Conservation (phyloP, 2,888 invertebrate species). For the Noctua comes region DNA sequence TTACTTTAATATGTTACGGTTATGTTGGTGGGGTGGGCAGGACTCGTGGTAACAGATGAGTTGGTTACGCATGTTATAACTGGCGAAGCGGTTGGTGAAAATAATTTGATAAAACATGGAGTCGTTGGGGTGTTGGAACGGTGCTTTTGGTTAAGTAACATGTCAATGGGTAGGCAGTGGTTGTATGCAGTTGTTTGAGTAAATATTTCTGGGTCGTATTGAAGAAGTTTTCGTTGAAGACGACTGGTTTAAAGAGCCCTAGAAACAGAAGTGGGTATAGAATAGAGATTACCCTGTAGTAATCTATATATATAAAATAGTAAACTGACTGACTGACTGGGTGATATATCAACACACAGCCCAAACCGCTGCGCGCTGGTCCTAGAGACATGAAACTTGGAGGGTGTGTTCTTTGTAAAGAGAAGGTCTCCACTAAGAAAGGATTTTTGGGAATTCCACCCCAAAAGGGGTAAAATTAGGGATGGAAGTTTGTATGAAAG, state of each 20-base stretch:
- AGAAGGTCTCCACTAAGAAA: too few relatives aligned
- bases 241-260: not conserved
- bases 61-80: slow-evolving; percentile 59
- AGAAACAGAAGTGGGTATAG: not conserved
- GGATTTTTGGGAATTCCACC: too few relatives aligned
- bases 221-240: not conserved
- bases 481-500: too few relatives aligned
- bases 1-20: slow-evolving; percentile 64
- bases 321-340: too few relatives aligned
- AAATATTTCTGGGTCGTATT: not conserved
- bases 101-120: slow-evolving; percentile 45
- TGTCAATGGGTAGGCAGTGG: not conserved
- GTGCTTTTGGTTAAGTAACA: not conserved
- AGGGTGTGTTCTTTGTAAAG: too few relatives aligned
- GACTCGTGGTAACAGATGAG: slow-evolving; percentile 50
- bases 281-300: not conserved
- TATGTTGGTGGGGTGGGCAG: slow-evolving; percentile 61
- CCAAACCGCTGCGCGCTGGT: too few relatives aligned
- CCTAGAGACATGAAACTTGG: too few relatives aligned
- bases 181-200: not conserved
- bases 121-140: not conserved
- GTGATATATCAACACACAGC: too few relatives aligned
- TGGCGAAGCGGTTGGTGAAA: slow-evolving; percentile 38
- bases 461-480: too few relatives aligned
- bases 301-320: too few relatives aligned